Conservation (phyloP, 2,888 invertebrate species). For the Amorpha juglandis region DNA sequence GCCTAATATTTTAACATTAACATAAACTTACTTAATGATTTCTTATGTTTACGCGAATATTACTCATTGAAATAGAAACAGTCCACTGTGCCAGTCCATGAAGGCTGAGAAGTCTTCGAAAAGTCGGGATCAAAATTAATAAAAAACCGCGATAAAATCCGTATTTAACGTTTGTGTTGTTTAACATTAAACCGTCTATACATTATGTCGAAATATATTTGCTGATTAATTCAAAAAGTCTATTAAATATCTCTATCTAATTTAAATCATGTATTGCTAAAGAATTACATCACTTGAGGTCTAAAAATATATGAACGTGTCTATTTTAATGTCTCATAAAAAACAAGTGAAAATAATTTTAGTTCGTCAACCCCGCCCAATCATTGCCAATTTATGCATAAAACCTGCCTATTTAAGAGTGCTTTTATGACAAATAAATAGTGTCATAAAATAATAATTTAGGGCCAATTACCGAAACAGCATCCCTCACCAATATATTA, state of each 20-base stretch:
- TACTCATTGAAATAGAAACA: too few relatives aligned
- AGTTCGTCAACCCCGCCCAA: neutral
- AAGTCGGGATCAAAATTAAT: too few relatives aligned
- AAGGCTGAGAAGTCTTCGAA: too few relatives aligned
- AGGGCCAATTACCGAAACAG: neutral
- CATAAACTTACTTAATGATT: too few relatives aligned
- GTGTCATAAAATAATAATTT: slow-evolving; percentile 7
- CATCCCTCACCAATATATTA: neutral
- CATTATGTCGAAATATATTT: neutral
- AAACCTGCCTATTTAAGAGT: neutral
- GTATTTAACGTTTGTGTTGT: too few relatives aligned
- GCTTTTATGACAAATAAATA: neutral
- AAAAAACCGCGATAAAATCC: too few relatives aligned
- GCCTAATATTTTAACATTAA: too few relatives aligned
- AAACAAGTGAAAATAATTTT: neutral
- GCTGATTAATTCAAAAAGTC: neutral
- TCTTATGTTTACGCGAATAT: too few relatives aligned
- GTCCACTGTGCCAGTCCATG: too few relatives aligned
- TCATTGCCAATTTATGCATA: slow-evolving; percentile 7
- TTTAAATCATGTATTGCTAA: neutral
- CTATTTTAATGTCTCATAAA: neutral
- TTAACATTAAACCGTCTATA: too few relatives aligned
- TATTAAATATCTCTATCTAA: neutral
- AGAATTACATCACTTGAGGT: neutral
- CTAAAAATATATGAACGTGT: neutral